Base-by-base conservation (phyloP, 2,797 vertebrate species). In the Chelon auratus region DNA sequence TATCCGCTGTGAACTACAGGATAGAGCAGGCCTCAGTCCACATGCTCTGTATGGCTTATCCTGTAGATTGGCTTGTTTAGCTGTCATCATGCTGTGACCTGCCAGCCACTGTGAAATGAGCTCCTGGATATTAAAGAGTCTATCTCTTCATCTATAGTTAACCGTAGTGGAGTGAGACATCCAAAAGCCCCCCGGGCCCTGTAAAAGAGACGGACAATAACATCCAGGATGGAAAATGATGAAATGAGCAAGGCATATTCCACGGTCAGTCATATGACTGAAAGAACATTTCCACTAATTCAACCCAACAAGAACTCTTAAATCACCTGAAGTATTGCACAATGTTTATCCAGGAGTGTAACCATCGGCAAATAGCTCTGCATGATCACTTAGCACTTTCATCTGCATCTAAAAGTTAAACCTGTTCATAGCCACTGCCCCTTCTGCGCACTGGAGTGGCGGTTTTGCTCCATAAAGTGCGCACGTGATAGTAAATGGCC, bases 401-500 rank as follows among this genome's bases (percentile, higher is more conserved):
- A 93, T 92, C 87, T 82, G 82, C 86, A 90, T 89, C 85, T 91
- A 85, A 92, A 94, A 86, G 93, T 90, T 93, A 83, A 92, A 89
- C 75, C 85, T 73, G 82, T 71, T 63, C 85, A 54, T 26, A 66
- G 81, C 80, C 71, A 48, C 39, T 3, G 70, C 77, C 85, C 86
- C 84, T 80, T 85, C 71, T 87, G 84, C 83, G 85, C 77, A 87
- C 84, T 77, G 71, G 61, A 71, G 79, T 67, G 84, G 85, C 55
- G 81, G 93, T 92, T 92, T 77, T 91, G 93, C 89, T 93, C 91
- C 93, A 95, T 95, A 93, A 94, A 94, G 85, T 91, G 86, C 36
- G 82, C 93, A 91, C 89, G 91, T 94, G 93, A 94, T 93, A 87
- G 91, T 92, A 94, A 94, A 93, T 94, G 86, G 93, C 91, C 93